Percentiles rank a stretch among this genome's conserved stretches.
These are phyloP conservation scores for Paracentrotus lividus DNA, from an alignment of 53 echinoderm and acorn worm species.

Conservation along the genomic window DNA sequence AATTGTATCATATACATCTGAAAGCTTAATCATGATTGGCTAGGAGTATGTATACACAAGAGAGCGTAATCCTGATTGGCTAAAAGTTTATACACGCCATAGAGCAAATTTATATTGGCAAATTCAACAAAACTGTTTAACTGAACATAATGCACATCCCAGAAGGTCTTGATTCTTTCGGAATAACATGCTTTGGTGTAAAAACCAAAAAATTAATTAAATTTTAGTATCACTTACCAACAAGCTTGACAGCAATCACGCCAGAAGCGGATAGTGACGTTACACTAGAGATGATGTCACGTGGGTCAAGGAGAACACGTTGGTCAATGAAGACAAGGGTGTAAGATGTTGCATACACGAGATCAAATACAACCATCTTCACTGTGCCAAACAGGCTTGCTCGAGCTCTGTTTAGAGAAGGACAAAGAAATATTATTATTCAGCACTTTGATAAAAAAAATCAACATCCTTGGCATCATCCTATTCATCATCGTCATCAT, in stretches of 20 bases:
- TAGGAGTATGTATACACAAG: no score
- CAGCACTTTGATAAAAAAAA: neutral
- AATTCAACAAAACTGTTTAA: no score
- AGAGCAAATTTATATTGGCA: no score
- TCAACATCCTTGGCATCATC: neutral
- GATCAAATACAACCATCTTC: slow-evolving; percentile 3
- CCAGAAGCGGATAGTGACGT: neutral
- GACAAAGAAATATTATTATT: neutral
- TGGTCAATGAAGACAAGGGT: neutral
- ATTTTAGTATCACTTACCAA: neutral
- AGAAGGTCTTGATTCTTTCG: no score
- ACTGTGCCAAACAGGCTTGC: neutral
- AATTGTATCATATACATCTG: no score
- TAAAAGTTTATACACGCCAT: no score
- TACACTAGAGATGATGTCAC: neutral
- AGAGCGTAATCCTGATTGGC: no score
- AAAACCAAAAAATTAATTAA: no score
- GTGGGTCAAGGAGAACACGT: slow-evolving; percentile 17
- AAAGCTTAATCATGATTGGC: no score
- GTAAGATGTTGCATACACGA: neutral
- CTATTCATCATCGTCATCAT: neutral
- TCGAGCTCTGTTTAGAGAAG: neutral
- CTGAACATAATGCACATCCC: no score
- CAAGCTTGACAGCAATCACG: neutral
- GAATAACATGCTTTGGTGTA: no score